Percentiles rank a stretch among this genome's conserved stretches.
Evolutionary conservation across 2,113 vertebrate genomes (phyloP).

Genomic region (Pterophyllum scalare): DNA sequence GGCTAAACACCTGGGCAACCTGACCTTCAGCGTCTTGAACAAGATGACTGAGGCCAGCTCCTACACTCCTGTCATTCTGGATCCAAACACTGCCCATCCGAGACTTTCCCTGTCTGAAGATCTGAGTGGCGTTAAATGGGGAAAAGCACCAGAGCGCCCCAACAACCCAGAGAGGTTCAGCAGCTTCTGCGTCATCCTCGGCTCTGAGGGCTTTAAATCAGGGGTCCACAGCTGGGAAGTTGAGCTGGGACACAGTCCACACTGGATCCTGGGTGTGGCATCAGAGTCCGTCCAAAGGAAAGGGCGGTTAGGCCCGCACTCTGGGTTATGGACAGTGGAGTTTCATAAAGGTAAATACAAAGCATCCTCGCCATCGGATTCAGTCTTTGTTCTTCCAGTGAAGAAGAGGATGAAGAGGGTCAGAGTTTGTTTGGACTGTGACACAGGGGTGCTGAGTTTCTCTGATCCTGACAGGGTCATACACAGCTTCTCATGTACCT

Average conservation of each 20-base stretch:
- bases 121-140: neutral
- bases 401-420: neutral
- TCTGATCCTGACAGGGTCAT: neutral
- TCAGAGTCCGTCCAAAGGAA: neutral
- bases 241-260: neutral
- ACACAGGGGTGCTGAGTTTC: neutral
- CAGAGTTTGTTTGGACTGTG: conserved; percentile 12
- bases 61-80: neutral
- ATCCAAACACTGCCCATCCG: conserved; percentile 12
- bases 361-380: neutral
- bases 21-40: conserved; percentile 4
- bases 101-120: neutral
- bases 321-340: neutral
- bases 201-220: neutral
- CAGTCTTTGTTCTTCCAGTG: neutral
- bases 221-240: conserved; percentile 17
- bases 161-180: neutral
- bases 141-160: neutral
- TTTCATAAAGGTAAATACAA: conserved; percentile 3
- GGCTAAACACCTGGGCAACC: conserved; percentile 10
- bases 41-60: neutral
- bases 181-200: neutral
- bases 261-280: conserved; percentile 4
- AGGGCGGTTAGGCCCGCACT: neutral
- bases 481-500: neutral